Percentiles rank a stretch among this genome's conserved stretches.
phyloP scores from a whole-genome alignment of 2,113 vertebrate species.

The Oncorhynchus keta region DNA sequence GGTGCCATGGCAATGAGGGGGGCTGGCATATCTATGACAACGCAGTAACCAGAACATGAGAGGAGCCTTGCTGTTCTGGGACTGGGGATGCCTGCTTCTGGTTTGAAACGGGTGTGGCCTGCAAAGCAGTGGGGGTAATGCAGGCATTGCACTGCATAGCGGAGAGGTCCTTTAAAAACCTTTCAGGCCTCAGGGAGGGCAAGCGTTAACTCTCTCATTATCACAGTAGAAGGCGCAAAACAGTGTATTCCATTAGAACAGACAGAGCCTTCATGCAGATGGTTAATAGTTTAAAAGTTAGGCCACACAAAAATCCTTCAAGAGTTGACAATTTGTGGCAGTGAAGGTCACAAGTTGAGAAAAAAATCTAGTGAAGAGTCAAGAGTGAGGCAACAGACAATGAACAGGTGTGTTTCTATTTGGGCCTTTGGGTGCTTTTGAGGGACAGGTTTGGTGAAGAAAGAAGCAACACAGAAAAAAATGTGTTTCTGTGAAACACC shows the following conservation, averaged over 20 bases:
- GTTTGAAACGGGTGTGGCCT: slow-evolving; percentile 42
- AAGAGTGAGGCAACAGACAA: slow-evolving; percentile 66
- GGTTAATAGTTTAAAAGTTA: slow-evolving; percentile 58
- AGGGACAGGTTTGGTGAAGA: slow-evolving; percentile 55
- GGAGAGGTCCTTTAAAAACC: slow-evolving; percentile 37
- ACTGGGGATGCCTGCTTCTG: slow-evolving; percentile 3
- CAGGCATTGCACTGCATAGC: slow-evolving; percentile 27
- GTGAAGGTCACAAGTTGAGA: slow-evolving; percentile 68
- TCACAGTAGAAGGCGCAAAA: slow-evolving; percentile 59
- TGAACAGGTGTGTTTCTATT: slow-evolving; percentile 64
- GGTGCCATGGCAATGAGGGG: slow-evolving; percentile 77
- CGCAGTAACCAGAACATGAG: slow-evolving; percentile 78
- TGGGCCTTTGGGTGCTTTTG: slow-evolving; percentile 75
- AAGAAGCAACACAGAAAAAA: slow-evolving; percentile 77
- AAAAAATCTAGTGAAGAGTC: slow-evolving; percentile 42
- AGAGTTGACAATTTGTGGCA: slow-evolving; percentile 63
- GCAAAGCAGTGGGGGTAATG: slow-evolving; percentile 62
- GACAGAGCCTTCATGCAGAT: slow-evolving; percentile 69
- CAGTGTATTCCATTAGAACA: slow-evolving; percentile 55
- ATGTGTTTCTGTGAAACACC: slow-evolving; percentile 79
- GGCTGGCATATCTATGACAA: slow-evolving; percentile 92
- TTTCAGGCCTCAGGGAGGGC: slow-evolving; percentile 40
- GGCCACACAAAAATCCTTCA: slow-evolving; percentile 55
- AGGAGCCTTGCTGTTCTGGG: slow-evolving; percentile 62
- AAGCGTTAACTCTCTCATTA: slow-evolving; percentile 37